Percentiles rank a stretch among this genome's conserved stretches.
These are phyloP conservation scores for Megaceryle torquata DNA, from an alignment of 2,113 vertebrate genomes.

Conservation along the genomic window DNA sequence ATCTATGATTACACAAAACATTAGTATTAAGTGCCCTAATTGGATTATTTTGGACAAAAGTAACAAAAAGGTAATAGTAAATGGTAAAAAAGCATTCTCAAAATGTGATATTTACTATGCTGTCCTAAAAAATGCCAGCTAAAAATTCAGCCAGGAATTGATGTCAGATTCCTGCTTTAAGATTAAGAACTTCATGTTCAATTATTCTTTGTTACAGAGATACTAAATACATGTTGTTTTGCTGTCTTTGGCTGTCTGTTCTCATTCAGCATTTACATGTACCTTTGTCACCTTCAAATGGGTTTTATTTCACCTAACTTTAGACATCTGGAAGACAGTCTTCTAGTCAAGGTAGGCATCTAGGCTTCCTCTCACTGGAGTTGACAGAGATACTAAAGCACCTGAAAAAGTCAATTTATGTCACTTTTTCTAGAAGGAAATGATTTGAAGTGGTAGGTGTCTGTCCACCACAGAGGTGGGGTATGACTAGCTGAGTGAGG, in stretches of 20 bases:
- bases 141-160: not conserved
- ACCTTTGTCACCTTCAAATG: not conserved
- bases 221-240: not conserved
- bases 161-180: not conserved
- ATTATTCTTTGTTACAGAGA: conserved; percentile 7
- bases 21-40: conserved; percentile 33
- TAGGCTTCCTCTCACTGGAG: not conserved
- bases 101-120: not conserved
- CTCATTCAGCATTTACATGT: not conserved
- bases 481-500: not conserved
- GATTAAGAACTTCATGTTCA: conserved; percentile 32
- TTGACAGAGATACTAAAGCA: not conserved
- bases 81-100: not conserved
- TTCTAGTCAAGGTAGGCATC: not conserved
- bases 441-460: not conserved
- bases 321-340: not conserved
- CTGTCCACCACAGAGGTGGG: not conserved
- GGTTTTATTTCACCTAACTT: not conserved
- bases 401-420: not conserved
- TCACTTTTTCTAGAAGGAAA: not conserved
- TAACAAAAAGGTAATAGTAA: not conserved
- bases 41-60: conserved; percentile 9
- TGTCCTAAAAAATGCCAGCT: not conserved
- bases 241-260: conserved; percentile 29
- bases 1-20: conserved; percentile 32